phyloP scores from a whole-genome alignment of 64 coral and sea anemone genomes.

The Actinia tenebrosa region DNA sequence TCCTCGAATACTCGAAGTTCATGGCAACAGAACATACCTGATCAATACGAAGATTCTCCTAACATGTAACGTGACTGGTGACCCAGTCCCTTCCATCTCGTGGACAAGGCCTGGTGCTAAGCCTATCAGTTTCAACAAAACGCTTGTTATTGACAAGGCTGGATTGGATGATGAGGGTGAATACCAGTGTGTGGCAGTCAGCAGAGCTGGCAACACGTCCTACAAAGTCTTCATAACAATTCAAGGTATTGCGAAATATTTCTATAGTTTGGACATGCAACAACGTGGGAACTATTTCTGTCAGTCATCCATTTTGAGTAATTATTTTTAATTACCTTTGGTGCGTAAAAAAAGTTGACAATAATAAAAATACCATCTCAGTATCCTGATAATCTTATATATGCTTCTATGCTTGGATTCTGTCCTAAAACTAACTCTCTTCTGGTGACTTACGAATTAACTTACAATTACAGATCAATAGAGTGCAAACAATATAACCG shows the following conservation, averaged over 20 bases:
- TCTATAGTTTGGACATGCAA: neutral
- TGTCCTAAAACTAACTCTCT: too few species aligned
- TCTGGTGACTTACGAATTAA: too few species aligned
- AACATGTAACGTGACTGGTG: constrained; percentile 19
- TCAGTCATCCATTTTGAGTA: too few species aligned
- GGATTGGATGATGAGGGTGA: neutral
- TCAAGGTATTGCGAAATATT: neutral
- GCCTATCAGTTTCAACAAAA: neutral
- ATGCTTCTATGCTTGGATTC: too few species aligned
- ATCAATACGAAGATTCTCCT: neutral
- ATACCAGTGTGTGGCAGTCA: constrained; percentile 6
- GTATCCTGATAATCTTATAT: too few species aligned
- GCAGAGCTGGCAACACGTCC: constrained; percentile 12
- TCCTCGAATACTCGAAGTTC: neutral
- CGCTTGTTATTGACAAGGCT: neutral
- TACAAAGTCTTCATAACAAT: neutral
- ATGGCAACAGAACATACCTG: neutral
- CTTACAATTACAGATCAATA: too few species aligned
- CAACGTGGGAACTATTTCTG: too few species aligned
- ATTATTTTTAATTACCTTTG: too few species aligned
- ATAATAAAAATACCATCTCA: too few species aligned
- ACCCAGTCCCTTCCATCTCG: neutral
- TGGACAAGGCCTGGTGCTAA: constrained; percentile 11
- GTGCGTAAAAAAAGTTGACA: too few species aligned
- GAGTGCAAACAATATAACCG: too few species aligned